phyloP scores from a whole-genome alignment of 92 coral and sea anemone species.

The Zoanthus sociatus region DNA sequence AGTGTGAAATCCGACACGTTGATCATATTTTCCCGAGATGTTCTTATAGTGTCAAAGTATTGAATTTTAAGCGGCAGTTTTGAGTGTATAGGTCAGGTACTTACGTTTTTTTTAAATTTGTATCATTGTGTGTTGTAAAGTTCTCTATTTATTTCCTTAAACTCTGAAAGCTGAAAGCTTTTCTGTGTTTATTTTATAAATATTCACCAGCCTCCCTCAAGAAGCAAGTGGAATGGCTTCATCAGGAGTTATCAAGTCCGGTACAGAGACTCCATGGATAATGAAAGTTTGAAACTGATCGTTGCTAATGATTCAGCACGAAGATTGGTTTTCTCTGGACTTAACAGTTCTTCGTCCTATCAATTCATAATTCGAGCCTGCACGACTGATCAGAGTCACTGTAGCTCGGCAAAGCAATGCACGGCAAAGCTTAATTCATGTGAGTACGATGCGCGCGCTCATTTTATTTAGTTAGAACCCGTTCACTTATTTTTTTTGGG shows the following conservation, averaged over 20 bases:
- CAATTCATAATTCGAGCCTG: constrained; percentile 1
- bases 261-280: neutral
- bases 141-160: too few species aligned
- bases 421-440: neutral
- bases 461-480: too few species aligned
- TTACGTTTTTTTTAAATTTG: too few species aligned
- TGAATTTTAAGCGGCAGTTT: too few species aligned
- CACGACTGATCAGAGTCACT: constrained; percentile 6
- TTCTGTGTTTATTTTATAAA: neutral
- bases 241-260: constrained; percentile 4
- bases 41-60: too few species aligned
- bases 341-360: neutral
- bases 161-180: too few species aligned
- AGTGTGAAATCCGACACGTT: too few species aligned
- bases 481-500: too few species aligned
- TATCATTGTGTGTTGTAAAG: too few species aligned
- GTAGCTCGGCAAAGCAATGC: neutral
- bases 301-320: neutral
- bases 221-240: constrained; percentile 8
- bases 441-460: neutral
- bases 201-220: constrained; percentile 11
- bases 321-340: constrained; percentile 20
- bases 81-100: too few species aligned
- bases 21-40: too few species aligned
- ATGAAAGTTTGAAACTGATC: neutral